Conservation (phyloP, 2,888 invertebrate genomes). For the Harpalus rubripes region DNA sequence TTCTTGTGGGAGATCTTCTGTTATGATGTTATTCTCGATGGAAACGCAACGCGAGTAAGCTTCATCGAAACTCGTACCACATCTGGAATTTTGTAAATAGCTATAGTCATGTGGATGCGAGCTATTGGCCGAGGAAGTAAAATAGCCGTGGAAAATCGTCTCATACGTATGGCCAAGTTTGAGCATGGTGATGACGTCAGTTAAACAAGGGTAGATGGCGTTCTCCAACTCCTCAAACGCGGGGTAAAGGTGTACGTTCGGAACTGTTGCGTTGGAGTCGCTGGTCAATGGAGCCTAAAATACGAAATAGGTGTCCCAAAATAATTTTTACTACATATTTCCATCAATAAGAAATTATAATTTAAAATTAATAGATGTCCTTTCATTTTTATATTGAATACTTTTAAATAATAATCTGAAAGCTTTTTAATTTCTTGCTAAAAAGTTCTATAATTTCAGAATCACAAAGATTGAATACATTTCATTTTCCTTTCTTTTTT, state of each 20-base stretch:
- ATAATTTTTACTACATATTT: not conserved
- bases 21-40: not conserved
- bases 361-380: not conserved
- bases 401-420: too few relatives aligned
- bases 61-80: not conserved
- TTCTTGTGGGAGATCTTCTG: not conserved
- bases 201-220: constrained; percentile 74
- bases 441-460: too few relatives aligned
- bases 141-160: constrained; percentile 54
- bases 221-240: constrained; percentile 79
- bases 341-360: not conserved
- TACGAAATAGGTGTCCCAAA: constrained; percentile 23
- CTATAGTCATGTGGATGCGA: not conserved
- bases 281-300: constrained; percentile 54
- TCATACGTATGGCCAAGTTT: constrained; percentile 61
- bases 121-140: not conserved
- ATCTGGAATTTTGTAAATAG: constrained; percentile 13
- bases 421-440: too few relatives aligned
- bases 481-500: too few relatives aligned
- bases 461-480: too few relatives aligned
- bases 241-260: constrained; percentile 78
- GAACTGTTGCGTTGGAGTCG: constrained; percentile 60
- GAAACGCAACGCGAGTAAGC: not conserved
- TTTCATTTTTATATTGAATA: too few relatives aligned
- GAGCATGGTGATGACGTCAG: constrained; percentile 68